A percentile compares a stretch with the other conserved stretches of the same genome.
phyloP scores from a whole-genome alignment of 2,888 invertebrate species.

The Eupithecia insigniata region DNA sequence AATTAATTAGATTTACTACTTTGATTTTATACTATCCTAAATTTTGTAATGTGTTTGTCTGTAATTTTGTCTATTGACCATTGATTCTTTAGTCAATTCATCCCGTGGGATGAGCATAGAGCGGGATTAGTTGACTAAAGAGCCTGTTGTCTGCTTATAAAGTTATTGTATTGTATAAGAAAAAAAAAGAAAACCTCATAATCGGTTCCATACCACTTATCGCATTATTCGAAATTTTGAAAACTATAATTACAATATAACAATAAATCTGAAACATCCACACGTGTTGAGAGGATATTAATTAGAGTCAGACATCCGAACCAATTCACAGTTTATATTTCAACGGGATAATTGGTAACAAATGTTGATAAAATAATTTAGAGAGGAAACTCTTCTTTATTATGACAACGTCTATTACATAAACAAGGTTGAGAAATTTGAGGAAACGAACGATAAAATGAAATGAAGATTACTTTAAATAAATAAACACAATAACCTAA shows the following conservation, averaged over 20 bases:
- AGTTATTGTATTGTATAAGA: neutral
- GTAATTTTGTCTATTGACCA: no score
- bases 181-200: neutral
- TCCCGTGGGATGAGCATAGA: no score
- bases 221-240: conserved; percentile 48
- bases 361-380: conserved; percentile 64
- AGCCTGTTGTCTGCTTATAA: no score
- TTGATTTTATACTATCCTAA: no score
- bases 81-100: no score
- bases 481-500: neutral
- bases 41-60: no score
- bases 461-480: neutral
- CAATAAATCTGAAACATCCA: conserved; percentile 72
- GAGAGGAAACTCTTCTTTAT: conserved; percentile 48
- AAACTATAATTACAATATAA: conserved; percentile 52
- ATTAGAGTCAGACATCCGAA: conserved; percentile 71
- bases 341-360: conserved; percentile 78
- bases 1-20: no score
- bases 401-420: conserved; percentile 39
- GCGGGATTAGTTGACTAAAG: no score
- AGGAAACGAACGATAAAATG: conserved; percentile 5
- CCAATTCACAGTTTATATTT: conserved; percentile 73
- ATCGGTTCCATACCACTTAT: conserved; percentile 41
- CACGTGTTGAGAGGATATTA: conserved; percentile 75
- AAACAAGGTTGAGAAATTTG: conserved; percentile 27